Evolutionary conservation across 2,888 invertebrate species (phyloP).

Genomic region (Hoplodrina blanda): DNA sequence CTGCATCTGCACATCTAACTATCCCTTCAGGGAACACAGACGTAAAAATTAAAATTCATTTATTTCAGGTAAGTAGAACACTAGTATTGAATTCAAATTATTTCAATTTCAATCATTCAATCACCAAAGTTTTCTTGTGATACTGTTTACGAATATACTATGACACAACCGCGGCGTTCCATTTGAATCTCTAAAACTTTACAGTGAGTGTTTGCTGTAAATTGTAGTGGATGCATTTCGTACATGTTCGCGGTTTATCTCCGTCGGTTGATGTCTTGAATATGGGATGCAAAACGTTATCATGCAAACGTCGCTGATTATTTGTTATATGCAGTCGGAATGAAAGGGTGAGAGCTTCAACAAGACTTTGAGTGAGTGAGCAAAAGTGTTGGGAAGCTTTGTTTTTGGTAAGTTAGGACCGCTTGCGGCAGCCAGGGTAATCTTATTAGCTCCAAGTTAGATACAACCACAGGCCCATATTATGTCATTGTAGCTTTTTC

Average conservation of each 20-base stretch:
- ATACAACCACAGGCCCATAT: no score
- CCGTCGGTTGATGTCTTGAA: slow-evolving; percentile 70
- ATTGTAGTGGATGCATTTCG: slow-evolving; percentile 71
- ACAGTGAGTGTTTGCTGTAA: slow-evolving; percentile 72
- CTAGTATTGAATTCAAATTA: no score
- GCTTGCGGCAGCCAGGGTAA: no score
- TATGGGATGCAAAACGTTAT: slow-evolving; percentile 68
- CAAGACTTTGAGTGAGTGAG: slow-evolving; percentile 15
- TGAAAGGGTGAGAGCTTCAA: slow-evolving; percentile 7
- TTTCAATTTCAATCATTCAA: no score
- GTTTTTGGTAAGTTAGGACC: background rate
- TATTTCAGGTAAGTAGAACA: no score
- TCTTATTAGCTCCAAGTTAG: no score
- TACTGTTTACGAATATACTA: slow-evolving; percentile 28
- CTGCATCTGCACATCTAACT: no score
- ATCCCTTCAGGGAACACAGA: no score
- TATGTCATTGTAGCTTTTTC: no score
- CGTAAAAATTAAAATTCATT: no score
- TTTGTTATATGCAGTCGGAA: slow-evolving; percentile 45
- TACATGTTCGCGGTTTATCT: slow-evolving; percentile 73
- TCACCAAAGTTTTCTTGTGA: background rate
- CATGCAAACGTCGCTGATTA: slow-evolving; percentile 64
- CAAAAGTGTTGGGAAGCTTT: background rate
- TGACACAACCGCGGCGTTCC: slow-evolving; percentile 56
- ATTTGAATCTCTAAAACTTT: slow-evolving; percentile 70